phyloP scores from a whole-genome alignment of 2,888 invertebrate species.

The Heliconius erato region DNA sequence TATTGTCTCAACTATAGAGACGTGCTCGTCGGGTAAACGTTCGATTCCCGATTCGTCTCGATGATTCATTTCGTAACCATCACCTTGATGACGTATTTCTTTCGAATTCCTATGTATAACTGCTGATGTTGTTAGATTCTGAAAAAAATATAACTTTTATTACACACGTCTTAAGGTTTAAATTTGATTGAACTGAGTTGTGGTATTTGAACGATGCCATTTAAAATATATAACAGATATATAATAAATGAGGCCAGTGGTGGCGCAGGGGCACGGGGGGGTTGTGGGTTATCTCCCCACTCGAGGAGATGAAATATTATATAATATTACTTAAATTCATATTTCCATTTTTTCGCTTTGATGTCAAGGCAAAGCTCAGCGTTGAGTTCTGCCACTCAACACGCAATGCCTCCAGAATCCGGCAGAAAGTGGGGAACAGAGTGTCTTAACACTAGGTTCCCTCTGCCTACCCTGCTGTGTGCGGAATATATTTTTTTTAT shows the following conservation, averaged over 20 bases:
- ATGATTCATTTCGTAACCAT: slow-evolving; percentile 70
- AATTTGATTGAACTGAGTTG: not conserved
- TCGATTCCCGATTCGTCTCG: slow-evolving; percentile 88
- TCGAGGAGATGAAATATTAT: too few species aligned
- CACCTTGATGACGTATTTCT: slow-evolving; percentile 70
- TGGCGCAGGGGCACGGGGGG: too few species aligned
- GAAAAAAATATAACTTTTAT: slow-evolving; percentile 52
- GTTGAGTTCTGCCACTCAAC: too few species aligned
- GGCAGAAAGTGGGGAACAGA: too few species aligned
- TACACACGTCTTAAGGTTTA: not conserved
- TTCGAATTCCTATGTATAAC: slow-evolving; percentile 88
- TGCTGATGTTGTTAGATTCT: slow-evolving; percentile 88
- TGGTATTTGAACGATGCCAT: not conserved
- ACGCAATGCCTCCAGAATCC: too few species aligned
- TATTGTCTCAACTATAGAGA: slow-evolving; percentile 93
- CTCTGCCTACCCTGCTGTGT: too few species aligned
- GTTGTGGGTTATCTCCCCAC: too few species aligned
- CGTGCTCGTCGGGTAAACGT: slow-evolving; percentile 93
- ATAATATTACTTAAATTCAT: too few species aligned
- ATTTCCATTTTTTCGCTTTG: too few species aligned
- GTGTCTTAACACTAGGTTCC: too few species aligned
- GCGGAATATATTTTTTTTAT: not conserved
- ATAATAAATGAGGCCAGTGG: too few species aligned
- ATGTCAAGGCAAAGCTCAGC: too few species aligned
- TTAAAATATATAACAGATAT: not conserved